Conservation (phyloP, 2,797 vertebrate genomes). For the Eremophila alpestris region DNA sequence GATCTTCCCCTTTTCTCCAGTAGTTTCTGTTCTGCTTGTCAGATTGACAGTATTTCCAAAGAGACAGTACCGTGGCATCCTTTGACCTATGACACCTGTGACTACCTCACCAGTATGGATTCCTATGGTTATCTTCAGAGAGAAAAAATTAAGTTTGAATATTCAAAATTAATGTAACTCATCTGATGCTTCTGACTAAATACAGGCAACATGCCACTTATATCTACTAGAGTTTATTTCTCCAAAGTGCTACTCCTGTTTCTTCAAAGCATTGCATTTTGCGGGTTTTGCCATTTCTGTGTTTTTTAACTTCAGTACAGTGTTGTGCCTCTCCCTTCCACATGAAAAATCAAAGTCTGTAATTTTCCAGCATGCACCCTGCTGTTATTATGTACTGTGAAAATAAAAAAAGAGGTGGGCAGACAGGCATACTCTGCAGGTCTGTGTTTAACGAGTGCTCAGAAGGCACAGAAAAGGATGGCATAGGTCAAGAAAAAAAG, state of each 20-base stretch:
- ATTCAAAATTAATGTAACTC: background rate
- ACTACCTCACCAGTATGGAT: conserved; percentile 99
- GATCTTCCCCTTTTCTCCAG: conserved; percentile 95
- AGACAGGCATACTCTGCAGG: background rate
- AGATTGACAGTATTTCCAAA: conserved; percentile 99
- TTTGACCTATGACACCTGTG: conserved; percentile 96
- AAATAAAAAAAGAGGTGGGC: background rate
- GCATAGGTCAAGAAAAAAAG: background rate
- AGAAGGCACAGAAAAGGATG: background rate
- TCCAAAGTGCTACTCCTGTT: background rate
- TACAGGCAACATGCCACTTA: background rate
- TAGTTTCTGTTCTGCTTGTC: conserved; percentile 98
- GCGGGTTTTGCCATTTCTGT: background rate
- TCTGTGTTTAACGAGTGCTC: background rate
- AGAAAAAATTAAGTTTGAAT: background rate
- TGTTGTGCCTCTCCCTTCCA: background rate
- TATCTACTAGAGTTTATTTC: background rate
- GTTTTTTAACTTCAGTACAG: background rate
- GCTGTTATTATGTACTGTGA: background rate
- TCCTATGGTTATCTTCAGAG: conserved; percentile 92
- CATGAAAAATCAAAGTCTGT: background rate
- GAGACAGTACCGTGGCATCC: conserved; percentile 98
- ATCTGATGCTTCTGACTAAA: background rate
- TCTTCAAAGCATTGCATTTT: background rate
- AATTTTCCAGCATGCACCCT: background rate